Percentiles rank a stretch among this genome's conserved stretches.
Conservation (phyloP, 1,140 invertebrate species). For the Bilobella aurantiaca region DNA sequence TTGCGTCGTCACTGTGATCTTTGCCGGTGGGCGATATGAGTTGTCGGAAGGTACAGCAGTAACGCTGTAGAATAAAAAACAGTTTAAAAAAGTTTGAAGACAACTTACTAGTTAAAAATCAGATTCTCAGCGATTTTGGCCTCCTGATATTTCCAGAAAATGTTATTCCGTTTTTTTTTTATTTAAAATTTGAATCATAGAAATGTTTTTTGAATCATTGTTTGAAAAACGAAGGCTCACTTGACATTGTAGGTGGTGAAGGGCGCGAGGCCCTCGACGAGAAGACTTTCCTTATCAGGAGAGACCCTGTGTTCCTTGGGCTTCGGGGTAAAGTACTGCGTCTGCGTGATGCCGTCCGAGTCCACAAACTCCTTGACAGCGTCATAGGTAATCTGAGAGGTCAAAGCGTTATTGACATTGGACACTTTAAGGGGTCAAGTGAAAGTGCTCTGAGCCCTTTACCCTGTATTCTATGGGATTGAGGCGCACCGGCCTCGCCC, state of each 20-base stretch:
- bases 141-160: no score
- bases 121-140: no score
- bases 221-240: no score
- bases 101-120: no score
- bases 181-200: no score
- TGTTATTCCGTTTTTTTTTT: no score
- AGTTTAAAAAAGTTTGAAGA: no score
- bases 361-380: constrained; percentile 92
- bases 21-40: constrained; percentile 74
- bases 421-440: constrained; percentile 2
- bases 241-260: constrained; percentile 92
- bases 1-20: constrained; percentile 89
- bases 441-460: constrained; percentile 21
- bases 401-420: no score
- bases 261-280: constrained; percentile 76
- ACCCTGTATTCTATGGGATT: constrained; percentile 78
- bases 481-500: constrained; percentile 80
- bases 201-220: no score
- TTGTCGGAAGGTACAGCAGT: constrained; percentile 75
- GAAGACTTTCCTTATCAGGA: constrained; percentile 55
- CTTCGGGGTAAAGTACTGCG: constrained; percentile 67
- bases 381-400: constrained; percentile 65
- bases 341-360: constrained; percentile 81
- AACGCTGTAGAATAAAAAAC: constrained; percentile 48
- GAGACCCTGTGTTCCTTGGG: constrained; percentile 59